Conservation (phyloP, 2,888 invertebrate genomes). For the Drosophila affinis region DNA sequence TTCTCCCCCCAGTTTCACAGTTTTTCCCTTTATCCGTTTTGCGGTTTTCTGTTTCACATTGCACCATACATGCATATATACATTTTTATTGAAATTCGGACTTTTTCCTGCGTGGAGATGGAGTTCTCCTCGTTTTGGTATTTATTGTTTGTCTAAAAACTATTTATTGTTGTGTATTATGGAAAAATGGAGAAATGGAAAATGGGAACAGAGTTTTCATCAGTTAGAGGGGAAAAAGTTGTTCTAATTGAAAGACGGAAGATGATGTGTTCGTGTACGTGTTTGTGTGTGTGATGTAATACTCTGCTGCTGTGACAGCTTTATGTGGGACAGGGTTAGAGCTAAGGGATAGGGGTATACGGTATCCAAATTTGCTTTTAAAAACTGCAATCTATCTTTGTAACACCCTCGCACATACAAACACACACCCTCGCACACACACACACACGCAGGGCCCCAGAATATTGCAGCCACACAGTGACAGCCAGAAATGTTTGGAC, state of each 20-base stretch:
- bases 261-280: not conserved
- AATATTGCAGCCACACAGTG: conserved; percentile 49
- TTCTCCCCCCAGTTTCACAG: too few relatives aligned
- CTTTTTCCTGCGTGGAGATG: not conserved
- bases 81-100: not conserved
- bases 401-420: conserved; percentile 36
- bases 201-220: too few relatives aligned
- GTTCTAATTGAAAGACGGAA: not conserved
- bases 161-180: not conserved
- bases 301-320: not conserved
- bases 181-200: too few relatives aligned
- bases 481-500: conserved; percentile 58
- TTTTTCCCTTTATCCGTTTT: not conserved
- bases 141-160: conserved; percentile 1
- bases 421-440: conserved; percentile 23
- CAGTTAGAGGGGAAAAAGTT: not conserved
- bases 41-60: not conserved
- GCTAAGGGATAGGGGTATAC: conserved; percentile 21
- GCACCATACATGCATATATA: conserved; percentile 2
- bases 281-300: conserved; percentile 4
- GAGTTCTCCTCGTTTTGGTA: not conserved
- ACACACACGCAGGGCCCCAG: not conserved
- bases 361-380: conserved; percentile 66
- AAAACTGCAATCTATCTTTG: conserved; percentile 75
- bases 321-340: not conserved